phyloP scores from a whole-genome alignment of 2,797 vertebrate species.

The Mallotus villosus region DNA sequence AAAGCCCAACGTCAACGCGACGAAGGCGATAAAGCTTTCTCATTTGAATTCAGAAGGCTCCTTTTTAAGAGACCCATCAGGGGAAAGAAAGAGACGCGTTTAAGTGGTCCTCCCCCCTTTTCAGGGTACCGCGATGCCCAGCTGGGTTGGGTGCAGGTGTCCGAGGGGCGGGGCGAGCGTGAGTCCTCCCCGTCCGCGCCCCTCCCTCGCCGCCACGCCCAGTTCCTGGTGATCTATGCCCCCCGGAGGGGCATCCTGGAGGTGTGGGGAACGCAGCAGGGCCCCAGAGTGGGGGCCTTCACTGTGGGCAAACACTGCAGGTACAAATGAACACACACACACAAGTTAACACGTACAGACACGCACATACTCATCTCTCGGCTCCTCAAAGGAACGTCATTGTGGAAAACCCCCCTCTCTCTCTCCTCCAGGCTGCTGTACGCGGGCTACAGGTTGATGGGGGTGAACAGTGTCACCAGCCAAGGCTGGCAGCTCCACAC shows the following conservation, averaged over 20 bases:
- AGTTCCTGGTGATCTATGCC: conserved; percentile 95
- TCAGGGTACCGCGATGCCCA: conserved; percentile 96
- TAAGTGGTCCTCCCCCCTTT: background rate
- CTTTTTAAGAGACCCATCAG: background rate
- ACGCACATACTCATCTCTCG: background rate
- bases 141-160: conserved; percentile 92
- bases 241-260: conserved; percentile 93
- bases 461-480: conserved; percentile 95
- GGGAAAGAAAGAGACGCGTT: background rate
- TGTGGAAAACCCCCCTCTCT: background rate
- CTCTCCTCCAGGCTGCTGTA: conserved; percentile 82
- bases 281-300: conserved; percentile 93
- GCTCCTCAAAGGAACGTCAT: too few species aligned
- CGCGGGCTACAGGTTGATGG: conserved; percentile 97
- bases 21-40: background rate
- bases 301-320: conserved; percentile 96
- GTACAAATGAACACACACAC: conserved; percentile 59
- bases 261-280: conserved; percentile 96
- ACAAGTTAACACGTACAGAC: background rate
- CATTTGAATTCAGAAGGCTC: background rate
- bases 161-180: conserved; percentile 87
- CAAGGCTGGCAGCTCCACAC: conserved; percentile 96
- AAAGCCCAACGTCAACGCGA: background rate
- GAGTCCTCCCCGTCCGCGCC: conserved; percentile 81
- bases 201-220: conserved; percentile 87